Evolutionary conservation across 2,888 invertebrate species (phyloP), one percentile per base, ranked within the genome.

Genomic region (Sphaeridia pumilis): DNA sequence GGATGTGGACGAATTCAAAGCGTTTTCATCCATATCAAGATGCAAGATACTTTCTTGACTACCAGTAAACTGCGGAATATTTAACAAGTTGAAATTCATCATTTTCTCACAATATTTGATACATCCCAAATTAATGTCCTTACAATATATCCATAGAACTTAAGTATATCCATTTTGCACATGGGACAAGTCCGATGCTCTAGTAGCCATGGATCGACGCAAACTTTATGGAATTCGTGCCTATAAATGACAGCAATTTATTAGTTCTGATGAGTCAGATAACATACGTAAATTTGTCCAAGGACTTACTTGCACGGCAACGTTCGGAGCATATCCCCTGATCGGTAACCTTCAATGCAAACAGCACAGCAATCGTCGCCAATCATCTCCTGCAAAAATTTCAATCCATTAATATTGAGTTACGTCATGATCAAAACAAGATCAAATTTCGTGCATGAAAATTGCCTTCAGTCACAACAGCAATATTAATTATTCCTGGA

Each of bases 81-180:
- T 22, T 42, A 20, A 4, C 17, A 12, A 41, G 41, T 17, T 12
- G 20, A 17, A 41, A 41, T 12, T 12, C 7, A 7, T 7, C n/a
- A 20, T 20, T 41, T n/a, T n/a, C n/a, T n/a, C n/a, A n/a, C n/a
- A n/a, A n/a, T n/a, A 10, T 31, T 31, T 31, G 34, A n/a, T 31
- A 12, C 10, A 31, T 10, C 14, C 34, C 10, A 31, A 31, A 31
- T 26, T 5, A 21, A 17, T 31, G 24, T 31, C 78, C 83, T 81
- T 71, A 84, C 86, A 79, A 85, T 83, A 72, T 84, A 84, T 60
- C 87, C 87, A 68, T 87, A 87, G 70, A 84, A 82, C 69, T 89
- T 85, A 58, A 94, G 78, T 66, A 94, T 93, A 73, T 94, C 93
- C 81, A 88, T 82, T 73, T 93, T 93, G 74, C 93, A 94, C 89